These are phyloP conservation scores for Halichoerus grypus DNA, from an alignment of 2,113 vertebrate genomes.

Conservation along the genomic window DNA sequence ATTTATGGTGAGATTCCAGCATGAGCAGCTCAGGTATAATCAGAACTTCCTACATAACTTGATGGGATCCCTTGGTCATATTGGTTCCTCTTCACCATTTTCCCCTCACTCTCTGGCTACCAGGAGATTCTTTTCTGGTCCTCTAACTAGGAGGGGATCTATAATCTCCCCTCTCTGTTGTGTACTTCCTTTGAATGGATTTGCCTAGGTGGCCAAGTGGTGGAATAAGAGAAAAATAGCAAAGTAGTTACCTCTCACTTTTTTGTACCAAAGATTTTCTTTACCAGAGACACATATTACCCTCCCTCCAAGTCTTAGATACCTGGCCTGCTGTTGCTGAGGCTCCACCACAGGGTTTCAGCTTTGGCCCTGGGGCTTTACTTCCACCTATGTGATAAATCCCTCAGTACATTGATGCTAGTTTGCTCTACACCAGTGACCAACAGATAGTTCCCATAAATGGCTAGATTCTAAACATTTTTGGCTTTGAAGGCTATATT, in stretches of 20 bases:
- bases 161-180: background rate
- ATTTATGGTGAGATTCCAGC: background rate
- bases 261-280: background rate
- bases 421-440: background rate
- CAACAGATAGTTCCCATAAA: background rate
- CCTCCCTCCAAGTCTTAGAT: background rate
- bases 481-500: background rate
- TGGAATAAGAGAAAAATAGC: background rate
- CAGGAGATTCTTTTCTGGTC: background rate
- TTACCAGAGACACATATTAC: background rate
- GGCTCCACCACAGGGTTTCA: background rate
- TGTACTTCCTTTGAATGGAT: background rate
- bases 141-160: background rate
- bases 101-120: background rate
- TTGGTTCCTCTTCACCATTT: background rate
- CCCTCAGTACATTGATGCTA: background rate
- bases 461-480: background rate
- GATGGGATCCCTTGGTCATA: background rate
- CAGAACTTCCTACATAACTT: background rate
- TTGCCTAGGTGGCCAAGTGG: background rate
- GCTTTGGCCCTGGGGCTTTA: background rate
- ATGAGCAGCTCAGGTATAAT: background rate
- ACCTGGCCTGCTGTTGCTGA: background rate
- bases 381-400: background rate
- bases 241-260: background rate